A percentile compares a stretch with the other conserved stretches of the same genome.
Conservation (phyloP, 2,888 invertebrate species). For the Hydriomena furcata region DNA sequence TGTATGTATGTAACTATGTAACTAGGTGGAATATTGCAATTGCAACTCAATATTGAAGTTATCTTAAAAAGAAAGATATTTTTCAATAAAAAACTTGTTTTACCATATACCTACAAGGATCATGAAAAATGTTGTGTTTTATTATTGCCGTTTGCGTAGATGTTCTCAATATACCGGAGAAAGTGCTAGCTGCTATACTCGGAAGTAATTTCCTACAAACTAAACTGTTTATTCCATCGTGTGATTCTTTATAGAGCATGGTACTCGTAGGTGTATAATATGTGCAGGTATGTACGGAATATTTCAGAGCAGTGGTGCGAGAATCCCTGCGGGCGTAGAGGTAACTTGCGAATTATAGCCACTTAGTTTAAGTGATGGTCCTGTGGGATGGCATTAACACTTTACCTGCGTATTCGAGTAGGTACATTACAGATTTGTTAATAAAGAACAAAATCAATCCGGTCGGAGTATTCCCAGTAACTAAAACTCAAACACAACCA, state of each 20-base stretch:
- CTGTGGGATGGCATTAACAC: slow-evolving; percentile 45
- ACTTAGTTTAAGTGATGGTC: slow-evolving; percentile 78
- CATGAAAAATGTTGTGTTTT: too few species aligned
- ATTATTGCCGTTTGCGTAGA: too few species aligned
- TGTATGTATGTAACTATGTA: too few species aligned
- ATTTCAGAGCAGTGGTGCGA: slow-evolving; percentile 63
- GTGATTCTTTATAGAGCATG: slow-evolving; percentile 1
- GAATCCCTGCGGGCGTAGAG: slow-evolving; percentile 66
- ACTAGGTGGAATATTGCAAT: too few species aligned
- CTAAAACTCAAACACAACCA: too few species aligned
- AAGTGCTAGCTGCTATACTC: too few species aligned
- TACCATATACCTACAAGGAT: too few species aligned
- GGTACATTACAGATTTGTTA: neutral
- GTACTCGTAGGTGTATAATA: too few species aligned
- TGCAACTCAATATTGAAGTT: neutral
- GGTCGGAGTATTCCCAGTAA: too few species aligned
- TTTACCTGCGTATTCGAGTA: neutral
- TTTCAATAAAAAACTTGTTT: too few species aligned
- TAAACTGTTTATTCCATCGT: neutral
- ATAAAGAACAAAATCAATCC: neutral
- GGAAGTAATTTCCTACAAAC: neutral
- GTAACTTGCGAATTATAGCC: slow-evolving; percentile 77
- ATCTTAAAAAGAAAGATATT: too few species aligned
- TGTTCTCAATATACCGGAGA: too few species aligned
- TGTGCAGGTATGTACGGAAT: slow-evolving; percentile 51